These are phyloP conservation scores for Drosophila gaucha DNA, from an alignment of 2,888 invertebrate genomes.

Conservation along the genomic window DNA sequence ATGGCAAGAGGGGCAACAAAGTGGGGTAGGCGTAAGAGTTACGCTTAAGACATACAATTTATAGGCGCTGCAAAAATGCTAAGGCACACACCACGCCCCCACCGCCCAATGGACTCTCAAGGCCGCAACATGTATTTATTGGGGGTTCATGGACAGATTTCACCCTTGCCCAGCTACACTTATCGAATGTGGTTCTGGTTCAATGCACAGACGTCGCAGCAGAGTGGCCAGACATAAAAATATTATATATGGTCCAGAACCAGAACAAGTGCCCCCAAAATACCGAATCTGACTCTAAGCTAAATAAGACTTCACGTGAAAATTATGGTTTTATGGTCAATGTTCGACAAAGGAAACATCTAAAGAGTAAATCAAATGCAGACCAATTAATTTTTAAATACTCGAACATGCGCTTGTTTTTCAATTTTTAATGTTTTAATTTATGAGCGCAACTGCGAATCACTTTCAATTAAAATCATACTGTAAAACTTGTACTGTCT, in stretches of 20 bases:
- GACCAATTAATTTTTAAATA: conserved; percentile 53
- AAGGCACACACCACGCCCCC: conserved; percentile 1
- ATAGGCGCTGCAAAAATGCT: conserved; percentile 40
- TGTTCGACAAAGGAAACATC: conserved; percentile 43
- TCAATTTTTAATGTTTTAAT: conserved; percentile 55
- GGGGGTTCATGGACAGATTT: conserved; percentile 8
- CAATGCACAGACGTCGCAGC: conserved; percentile 49
- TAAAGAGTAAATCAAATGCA: conserved; percentile 35
- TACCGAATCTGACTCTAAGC: conserved; percentile 7
- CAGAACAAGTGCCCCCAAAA: conserved; percentile 9
- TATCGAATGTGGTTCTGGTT: conserved; percentile 42
- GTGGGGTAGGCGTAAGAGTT: conserved; percentile 33
- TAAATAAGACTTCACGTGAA: conserved; percentile 14
- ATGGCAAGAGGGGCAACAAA: background rate
- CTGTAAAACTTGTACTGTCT: conserved; percentile 32
- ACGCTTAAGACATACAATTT: conserved; percentile 40
- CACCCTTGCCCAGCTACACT: conserved; percentile 19
- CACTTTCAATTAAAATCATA: conserved; percentile 50
- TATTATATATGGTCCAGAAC: conserved; percentile 14
- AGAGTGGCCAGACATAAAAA: conserved; percentile 16
- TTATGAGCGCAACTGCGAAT: conserved; percentile 55
- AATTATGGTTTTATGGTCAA: conserved; percentile 34
- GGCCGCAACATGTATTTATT: conserved; percentile 14
- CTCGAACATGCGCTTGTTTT: conserved; percentile 45
- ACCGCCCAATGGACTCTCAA: conserved; percentile 1